Evolutionary conservation across 2,888 invertebrate genomes (phyloP).

Genomic region (Achlya flavicornis): DNA sequence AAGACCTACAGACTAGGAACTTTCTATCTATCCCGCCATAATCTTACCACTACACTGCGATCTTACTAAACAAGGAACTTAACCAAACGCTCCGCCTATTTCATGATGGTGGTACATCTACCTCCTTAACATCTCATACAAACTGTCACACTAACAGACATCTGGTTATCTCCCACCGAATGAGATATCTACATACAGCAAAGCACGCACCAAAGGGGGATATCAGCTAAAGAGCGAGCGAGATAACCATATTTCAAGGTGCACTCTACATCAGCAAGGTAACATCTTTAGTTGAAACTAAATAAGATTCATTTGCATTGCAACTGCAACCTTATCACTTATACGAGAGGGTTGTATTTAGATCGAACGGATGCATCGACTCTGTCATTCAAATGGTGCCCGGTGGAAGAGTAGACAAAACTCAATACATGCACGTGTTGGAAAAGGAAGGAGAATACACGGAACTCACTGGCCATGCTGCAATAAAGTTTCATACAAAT

Average conservation of each 20-base stretch:
- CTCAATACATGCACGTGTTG: conserved; percentile 43
- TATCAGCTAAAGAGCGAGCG: conserved; percentile 63
- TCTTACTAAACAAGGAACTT: conserved; percentile 43
- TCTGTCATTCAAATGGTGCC: conserved; percentile 51
- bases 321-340: conserved; percentile 76
- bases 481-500: conserved; percentile 63
- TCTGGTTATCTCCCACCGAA: conserved; percentile 76
- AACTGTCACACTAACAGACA: conserved; percentile 70
- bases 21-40: conserved; percentile 48
- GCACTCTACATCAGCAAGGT: conserved; percentile 63
- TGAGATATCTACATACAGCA: conserved; percentile 80
- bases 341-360: conserved; percentile 64
- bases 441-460: conserved; percentile 57
- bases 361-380: conserved; percentile 50
- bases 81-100: conserved; percentile 74
- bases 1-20: conserved; percentile 35
- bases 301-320: conserved; percentile 60
- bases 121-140: conserved; percentile 55
- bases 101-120: conserved; percentile 77
- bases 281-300: conserved; percentile 61
- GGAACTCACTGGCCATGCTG: conserved; percentile 64
- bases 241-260: conserved; percentile 73
- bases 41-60: conserved; percentile 43
- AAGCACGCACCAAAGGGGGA: conserved; percentile 74
- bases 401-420: conserved; percentile 56